Evolutionary conservation across 2,888 invertebrate species (phyloP).

Genomic region (Resseliella maxima): DNA sequence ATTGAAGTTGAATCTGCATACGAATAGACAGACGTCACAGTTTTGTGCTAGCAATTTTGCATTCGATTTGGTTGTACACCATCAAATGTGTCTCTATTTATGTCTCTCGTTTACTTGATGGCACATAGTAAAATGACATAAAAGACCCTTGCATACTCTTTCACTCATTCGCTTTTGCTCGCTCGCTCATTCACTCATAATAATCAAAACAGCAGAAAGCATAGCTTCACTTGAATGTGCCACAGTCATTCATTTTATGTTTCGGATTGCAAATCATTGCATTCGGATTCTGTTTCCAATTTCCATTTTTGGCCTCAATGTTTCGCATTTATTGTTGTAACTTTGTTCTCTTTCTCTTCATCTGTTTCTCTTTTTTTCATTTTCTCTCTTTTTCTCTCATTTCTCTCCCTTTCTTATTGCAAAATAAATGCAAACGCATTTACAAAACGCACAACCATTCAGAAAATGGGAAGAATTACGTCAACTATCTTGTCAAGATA

Average conservation of each 20-base stretch:
- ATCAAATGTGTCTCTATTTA: slow-evolving; percentile 53
- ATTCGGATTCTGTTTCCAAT: slow-evolving; percentile 25
- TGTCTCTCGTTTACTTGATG: slow-evolving; percentile 12
- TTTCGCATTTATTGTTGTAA: too few relatives aligned
- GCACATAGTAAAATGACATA: slow-evolving; percentile 42
- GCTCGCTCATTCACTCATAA: background rate
- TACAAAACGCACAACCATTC: background rate
- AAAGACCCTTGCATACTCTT: too few relatives aligned
- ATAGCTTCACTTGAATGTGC: background rate
- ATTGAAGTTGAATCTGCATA: slow-evolving; percentile 48
- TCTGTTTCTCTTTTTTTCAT: too few relatives aligned
- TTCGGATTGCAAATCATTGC: slow-evolving; percentile 18
- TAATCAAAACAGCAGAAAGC: background rate
- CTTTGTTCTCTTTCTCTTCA: too few relatives aligned
- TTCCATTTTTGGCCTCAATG: background rate
- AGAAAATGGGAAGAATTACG: slow-evolving; percentile 43
- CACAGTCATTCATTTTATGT: background rate
- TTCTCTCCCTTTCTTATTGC: background rate
- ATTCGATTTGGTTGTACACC: slow-evolving; percentile 1
- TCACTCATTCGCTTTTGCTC: too few relatives aligned
- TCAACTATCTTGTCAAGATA: slow-evolving; percentile 51
- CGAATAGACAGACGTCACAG: background rate
- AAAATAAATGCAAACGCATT: background rate
- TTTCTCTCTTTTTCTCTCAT: background rate
- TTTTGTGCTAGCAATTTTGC: background rate